phyloP scores from a whole-genome alignment of 2,113 vertebrate genomes.

The Bucco capensis region DNA sequence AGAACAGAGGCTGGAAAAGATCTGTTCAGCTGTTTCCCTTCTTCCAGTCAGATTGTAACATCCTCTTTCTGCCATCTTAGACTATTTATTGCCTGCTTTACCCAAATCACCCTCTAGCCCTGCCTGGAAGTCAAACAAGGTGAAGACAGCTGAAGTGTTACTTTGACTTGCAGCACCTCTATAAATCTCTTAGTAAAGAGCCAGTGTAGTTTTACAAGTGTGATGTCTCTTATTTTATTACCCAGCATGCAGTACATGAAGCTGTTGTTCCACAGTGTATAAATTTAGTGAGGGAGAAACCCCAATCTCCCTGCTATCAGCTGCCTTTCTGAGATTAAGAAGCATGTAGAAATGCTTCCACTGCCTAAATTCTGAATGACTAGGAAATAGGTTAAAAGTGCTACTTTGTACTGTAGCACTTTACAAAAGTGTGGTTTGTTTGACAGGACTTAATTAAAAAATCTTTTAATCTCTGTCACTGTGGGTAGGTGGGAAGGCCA shows the following conservation, averaged over 20 bases:
- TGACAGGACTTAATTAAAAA: constrained; percentile 71
- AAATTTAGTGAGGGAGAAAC: constrained; percentile 4
- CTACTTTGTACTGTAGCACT: not conserved
- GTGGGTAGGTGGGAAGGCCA: constrained; percentile 67
- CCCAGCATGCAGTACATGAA: constrained; percentile 10
- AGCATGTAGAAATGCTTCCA: not conserved
- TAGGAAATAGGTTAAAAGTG: not conserved
- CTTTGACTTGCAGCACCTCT: constrained; percentile 21
- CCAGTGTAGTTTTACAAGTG: constrained; percentile 25
- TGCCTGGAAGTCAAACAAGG: constrained; percentile 16
- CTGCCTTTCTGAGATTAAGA: not conserved
- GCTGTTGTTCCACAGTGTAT: not conserved
- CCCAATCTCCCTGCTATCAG: not conserved
- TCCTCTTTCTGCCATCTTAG: not conserved
- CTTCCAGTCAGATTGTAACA: not conserved
- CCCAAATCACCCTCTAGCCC: not conserved
- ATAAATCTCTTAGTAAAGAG: constrained; percentile 26
- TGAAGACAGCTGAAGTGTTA: constrained; percentile 39
- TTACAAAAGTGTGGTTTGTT: constrained; percentile 38
- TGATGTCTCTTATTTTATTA: constrained; percentile 42
- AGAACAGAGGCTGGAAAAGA: not conserved
- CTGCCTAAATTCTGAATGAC: constrained; percentile 33
- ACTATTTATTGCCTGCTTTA: not conserved
- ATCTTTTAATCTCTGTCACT: constrained; percentile 72
- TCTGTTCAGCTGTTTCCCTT: not conserved